Conservation (phyloP, 2,113 vertebrate species). For the Pterocles gutturalis region DNA sequence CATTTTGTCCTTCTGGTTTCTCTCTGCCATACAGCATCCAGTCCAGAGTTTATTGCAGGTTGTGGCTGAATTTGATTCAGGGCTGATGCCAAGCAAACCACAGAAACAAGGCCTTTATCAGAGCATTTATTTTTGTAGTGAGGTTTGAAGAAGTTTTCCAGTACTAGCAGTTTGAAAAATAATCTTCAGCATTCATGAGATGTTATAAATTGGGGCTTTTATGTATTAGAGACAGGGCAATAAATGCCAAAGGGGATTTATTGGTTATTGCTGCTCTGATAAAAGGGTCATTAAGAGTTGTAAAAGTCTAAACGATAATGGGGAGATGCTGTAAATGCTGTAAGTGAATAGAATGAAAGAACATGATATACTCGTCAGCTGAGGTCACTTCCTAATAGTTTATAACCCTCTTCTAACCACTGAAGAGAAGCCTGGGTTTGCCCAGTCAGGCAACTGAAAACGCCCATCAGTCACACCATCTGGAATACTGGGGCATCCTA, state of each 20-base stretch:
- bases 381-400: slow-evolving; percentile 61
- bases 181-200: slow-evolving; percentile 38
- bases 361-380: slow-evolving; percentile 30
- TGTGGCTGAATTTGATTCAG: not conserved
- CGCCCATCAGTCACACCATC: not conserved
- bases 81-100: not conserved
- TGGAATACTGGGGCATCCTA: not conserved
- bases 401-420: slow-evolving; percentile 13
- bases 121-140: not conserved
- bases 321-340: slow-evolving; percentile 60
- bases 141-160: slow-evolving; percentile 11
- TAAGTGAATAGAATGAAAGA: slow-evolving; percentile 56
- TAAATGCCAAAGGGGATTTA: slow-evolving; percentile 68
- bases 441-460: not conserved
- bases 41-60: not conserved
- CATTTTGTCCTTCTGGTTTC: not conserved
- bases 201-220: slow-evolving; percentile 58
- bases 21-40: not conserved
- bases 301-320: slow-evolving; percentile 71
- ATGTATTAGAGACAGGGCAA: slow-evolving; percentile 48
- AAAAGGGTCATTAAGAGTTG: slow-evolving; percentile 66
- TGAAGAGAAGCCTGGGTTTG: not conserved
- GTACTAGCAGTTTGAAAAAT: slow-evolving; percentile 30
- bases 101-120: not conserved
- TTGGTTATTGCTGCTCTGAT: slow-evolving; percentile 60